Conservation (phyloP, 2,888 invertebrate species). For the Halictus ligatus region DNA sequence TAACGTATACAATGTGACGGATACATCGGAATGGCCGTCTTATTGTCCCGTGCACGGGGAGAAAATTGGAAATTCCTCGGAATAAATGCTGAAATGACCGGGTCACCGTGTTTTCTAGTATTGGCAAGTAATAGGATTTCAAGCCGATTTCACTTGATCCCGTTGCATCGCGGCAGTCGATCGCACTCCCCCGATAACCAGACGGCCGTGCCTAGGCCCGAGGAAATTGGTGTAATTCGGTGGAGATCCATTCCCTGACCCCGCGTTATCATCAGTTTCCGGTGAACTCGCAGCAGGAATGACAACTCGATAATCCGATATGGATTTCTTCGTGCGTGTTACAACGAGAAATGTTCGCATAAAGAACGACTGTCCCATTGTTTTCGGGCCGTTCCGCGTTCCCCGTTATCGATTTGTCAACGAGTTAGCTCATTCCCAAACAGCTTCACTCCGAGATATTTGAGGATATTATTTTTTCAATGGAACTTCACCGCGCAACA, state of each 20-base stretch:
- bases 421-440: background rate
- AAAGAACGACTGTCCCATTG: background rate
- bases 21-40: slow-evolving; percentile 18
- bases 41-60: slow-evolving; percentile 17
- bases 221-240: slow-evolving; percentile 71
- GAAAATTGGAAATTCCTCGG: slow-evolving; percentile 35
- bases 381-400: background rate
- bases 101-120: slow-evolving; percentile 40
- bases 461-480: background rate
- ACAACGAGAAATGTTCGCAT: background rate
- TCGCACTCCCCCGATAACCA: slow-evolving; percentile 58
- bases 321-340: slow-evolving; percentile 37
- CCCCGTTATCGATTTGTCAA: background rate
- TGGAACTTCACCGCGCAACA: too few relatives aligned
- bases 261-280: slow-evolving; percentile 62
- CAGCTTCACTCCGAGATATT: background rate
- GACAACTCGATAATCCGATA: slow-evolving; percentile 51
- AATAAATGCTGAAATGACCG: slow-evolving; percentile 53
- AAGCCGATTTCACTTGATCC: slow-evolving; percentile 60
- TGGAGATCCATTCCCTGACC: slow-evolving; percentile 55
- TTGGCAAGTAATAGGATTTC: slow-evolving; percentile 52
- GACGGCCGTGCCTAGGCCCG: slow-evolving; percentile 36
- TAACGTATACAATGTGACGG: slow-evolving; percentile 16
- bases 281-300: slow-evolving; percentile 41
- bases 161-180: slow-evolving; percentile 61